A percentile compares a stretch with the other conserved stretches of the same genome.
Conservation (phyloP, 2,797 vertebrate genomes). For the Pseudochirops cupreus region DNA sequence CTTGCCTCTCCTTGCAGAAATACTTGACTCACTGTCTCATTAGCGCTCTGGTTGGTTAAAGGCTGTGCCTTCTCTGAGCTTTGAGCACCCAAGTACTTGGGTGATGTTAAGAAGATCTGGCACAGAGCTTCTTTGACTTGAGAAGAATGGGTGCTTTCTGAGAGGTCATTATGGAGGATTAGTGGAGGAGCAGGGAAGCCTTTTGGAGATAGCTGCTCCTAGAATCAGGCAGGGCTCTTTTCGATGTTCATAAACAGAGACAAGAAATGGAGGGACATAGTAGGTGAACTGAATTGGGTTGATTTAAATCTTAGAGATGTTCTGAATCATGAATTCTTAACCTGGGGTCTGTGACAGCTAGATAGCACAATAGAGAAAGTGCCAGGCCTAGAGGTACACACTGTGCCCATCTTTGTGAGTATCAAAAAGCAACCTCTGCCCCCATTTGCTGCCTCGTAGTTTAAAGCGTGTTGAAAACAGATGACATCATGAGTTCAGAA, state of each 20-base stretch:
- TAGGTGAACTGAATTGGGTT: not conserved
- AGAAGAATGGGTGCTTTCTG: constrained; percentile 1
- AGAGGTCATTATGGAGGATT: not conserved
- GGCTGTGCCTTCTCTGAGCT: not conserved
- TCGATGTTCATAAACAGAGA: not conserved
- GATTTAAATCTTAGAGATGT: not conserved
- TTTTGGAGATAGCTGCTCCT: not conserved
- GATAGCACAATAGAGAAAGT: not conserved
- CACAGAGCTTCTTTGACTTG: not conserved
- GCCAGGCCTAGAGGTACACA: not conserved
- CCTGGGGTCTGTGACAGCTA: not conserved
- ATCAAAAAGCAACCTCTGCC: not conserved
- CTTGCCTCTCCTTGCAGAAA: not conserved
- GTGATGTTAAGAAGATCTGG: not conserved
- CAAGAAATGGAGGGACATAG: not conserved
- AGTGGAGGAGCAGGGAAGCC: not conserved
- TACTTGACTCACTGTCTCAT: not conserved
- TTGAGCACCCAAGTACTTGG: not conserved
- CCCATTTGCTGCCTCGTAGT: constrained; percentile 49
- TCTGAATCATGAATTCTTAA: not conserved
- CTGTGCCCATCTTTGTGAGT: not conserved
- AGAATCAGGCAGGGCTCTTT: not conserved
- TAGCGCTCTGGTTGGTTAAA: not conserved
- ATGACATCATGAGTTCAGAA: constrained; percentile 79
- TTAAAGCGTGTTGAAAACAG: constrained; percentile 55